These are phyloP conservation scores for Deroplatys truncata DNA, from an alignment of 2,888 invertebrate species.

Conservation along the genomic window DNA sequence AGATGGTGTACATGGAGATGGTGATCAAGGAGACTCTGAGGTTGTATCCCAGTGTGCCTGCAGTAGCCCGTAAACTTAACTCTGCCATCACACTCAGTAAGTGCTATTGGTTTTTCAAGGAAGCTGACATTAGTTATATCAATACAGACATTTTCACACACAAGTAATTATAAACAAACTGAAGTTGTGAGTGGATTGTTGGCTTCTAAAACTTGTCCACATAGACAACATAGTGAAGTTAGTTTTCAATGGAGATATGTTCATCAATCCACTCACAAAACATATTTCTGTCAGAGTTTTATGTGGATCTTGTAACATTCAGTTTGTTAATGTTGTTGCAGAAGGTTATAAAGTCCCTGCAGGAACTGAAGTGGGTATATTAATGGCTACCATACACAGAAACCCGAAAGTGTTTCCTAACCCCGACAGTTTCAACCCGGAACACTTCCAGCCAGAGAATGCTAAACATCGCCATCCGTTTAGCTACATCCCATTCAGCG, in stretches of 20 bases:
- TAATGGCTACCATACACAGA: background rate
- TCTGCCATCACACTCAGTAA: constrained; percentile 2
- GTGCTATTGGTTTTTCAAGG: too few species aligned
- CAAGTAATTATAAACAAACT: too few species aligned
- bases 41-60: constrained; percentile 26
- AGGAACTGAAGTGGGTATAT: background rate
- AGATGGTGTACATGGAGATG: constrained; percentile 27
- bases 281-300: too few species aligned
- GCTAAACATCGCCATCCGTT: background rate
- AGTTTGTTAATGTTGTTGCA: background rate
- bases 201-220: too few species aligned
- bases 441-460: background rate
- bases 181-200: too few species aligned
- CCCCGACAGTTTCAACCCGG: background rate
- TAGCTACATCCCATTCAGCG: background rate
- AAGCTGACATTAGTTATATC: too few species aligned
- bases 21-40: constrained; percentile 27
- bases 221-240: too few species aligned
- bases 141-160: too few species aligned
- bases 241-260: too few species aligned
- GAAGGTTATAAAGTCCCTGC: background rate
- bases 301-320: too few species aligned
- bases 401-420: background rate
- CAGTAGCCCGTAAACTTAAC: background rate
- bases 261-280: too few species aligned